Evolutionary conservation across 2,113 vertebrate species (phyloP).

Genomic region (Heterochromis multidens): DNA sequence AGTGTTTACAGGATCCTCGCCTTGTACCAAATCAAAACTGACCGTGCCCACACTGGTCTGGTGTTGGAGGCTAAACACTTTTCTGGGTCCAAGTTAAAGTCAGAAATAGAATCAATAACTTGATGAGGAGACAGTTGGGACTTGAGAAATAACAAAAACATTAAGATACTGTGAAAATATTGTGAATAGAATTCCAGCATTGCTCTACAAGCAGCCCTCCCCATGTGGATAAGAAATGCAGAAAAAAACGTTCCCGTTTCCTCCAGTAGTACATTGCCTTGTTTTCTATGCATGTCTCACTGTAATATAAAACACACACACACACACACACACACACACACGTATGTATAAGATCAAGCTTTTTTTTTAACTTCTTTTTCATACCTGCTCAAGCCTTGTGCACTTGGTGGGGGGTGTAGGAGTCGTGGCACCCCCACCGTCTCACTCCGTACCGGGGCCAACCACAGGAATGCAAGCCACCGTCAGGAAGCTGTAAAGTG

Average conservation of each 20-base stretch:
- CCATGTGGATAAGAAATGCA: background rate
- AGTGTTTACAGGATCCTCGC: slow-evolving; percentile 8
- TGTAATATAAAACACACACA: background rate
- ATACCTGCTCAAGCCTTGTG: slow-evolving; percentile 25
- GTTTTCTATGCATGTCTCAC: background rate
- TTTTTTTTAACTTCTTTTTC: background rate
- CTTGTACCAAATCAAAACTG: background rate
- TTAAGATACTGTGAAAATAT: slow-evolving; percentile 62
- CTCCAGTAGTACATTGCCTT: background rate
- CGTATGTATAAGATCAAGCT: background rate
- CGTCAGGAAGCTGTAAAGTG: slow-evolving; percentile 74
- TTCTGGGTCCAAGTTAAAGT: slow-evolving; percentile 4
- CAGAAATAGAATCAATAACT: slow-evolving; percentile 57
- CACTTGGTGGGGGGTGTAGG: slow-evolving; percentile 45
- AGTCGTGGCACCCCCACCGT: background rate
- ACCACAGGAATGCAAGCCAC: slow-evolving; percentile 72
- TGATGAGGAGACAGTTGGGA: slow-evolving; percentile 40
- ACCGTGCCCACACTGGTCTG: background rate
- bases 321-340: too few relatives aligned
- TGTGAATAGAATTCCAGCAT: slow-evolving; percentile 64
- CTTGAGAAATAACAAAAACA: slow-evolving; percentile 47
- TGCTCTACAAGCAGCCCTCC: slow-evolving; percentile 22
- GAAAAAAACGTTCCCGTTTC: background rate
- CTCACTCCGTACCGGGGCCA: slow-evolving; percentile 16
- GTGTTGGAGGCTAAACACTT: slow-evolving; percentile 34